phyloP scores from a whole-genome alignment of 2,797 vertebrate species.

The Chaenodraco wilsoni region DNA sequence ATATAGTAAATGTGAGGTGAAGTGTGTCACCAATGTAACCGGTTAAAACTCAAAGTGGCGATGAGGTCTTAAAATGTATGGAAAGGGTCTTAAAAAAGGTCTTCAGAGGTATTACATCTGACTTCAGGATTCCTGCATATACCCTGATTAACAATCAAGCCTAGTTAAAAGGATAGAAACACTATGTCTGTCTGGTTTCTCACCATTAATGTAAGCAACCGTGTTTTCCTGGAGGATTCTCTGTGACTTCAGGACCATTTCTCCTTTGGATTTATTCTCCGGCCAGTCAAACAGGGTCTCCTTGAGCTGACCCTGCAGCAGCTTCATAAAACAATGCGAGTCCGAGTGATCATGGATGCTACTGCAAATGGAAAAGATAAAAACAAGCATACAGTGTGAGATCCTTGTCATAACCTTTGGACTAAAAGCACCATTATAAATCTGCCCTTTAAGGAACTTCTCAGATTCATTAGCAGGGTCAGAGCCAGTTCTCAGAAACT shows the following conservation, averaged over 20 bases:
- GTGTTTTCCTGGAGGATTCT: slow-evolving; percentile 90
- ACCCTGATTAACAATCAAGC: neutral
- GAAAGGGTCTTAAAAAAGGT: too few relatives aligned
- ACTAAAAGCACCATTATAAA: neutral
- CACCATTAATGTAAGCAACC: slow-evolving; percentile 97
- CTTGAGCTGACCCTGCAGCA: slow-evolving; percentile 96
- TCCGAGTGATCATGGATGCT: slow-evolving; percentile 98
- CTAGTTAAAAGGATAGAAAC: neutral
- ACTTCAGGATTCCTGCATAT: too few relatives aligned
- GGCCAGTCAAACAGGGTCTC: slow-evolving; percentile 96
- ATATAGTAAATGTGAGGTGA: too few relatives aligned
- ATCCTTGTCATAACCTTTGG: neutral
- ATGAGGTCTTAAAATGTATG: too few relatives aligned
- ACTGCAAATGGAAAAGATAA: slow-evolving; percentile 81
- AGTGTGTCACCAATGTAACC: too few relatives aligned
- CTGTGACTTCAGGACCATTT: slow-evolving; percentile 91
- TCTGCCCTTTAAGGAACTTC: neutral
- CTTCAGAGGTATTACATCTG: too few relatives aligned
- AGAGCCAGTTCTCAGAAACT: neutral
- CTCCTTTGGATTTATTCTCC: slow-evolving; percentile 82
- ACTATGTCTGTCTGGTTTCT: slow-evolving; percentile 48
- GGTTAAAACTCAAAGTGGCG: too few relatives aligned
- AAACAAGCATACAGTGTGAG: slow-evolving; percentile 43
- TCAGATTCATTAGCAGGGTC: neutral
- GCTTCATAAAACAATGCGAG: slow-evolving; percentile 98